Percentiles rank a stretch among this genome's conserved stretches.
Conservation (phyloP, 2,888 invertebrate species). For the Leptura quadrifasciata region DNA sequence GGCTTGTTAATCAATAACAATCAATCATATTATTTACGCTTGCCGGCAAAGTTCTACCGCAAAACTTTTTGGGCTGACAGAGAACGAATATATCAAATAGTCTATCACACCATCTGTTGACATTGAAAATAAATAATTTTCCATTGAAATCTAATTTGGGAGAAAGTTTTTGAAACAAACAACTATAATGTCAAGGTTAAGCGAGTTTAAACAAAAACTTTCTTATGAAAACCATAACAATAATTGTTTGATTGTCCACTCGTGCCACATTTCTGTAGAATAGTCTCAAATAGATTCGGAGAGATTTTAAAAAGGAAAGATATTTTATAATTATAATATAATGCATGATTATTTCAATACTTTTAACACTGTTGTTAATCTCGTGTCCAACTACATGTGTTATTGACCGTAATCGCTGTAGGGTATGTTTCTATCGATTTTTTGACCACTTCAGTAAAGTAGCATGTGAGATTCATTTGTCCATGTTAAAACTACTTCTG, state of each 20-base stretch:
- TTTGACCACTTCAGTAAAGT: too few species aligned
- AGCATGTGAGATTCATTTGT: too few species aligned
- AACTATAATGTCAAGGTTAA: constrained; percentile 38
- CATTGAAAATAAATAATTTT: constrained; percentile 8
- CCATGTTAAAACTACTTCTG: too few species aligned
- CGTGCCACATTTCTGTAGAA: not conserved
- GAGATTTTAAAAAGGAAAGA: not conserved
- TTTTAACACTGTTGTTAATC: too few species aligned
- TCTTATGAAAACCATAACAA: constrained; percentile 18
- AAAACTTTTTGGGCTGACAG: not conserved
- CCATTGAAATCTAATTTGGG: constrained; percentile 33
- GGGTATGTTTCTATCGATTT: too few species aligned
- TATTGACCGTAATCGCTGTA: too few species aligned
- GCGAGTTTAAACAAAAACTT: constrained; percentile 31
- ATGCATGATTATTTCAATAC: too few species aligned
- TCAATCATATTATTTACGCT: not conserved
- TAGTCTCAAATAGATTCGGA: not conserved
- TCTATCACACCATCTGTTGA: constrained; percentile 15
- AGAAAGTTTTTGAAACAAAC: constrained; percentile 40
- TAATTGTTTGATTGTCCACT: not conserved
- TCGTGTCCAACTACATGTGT: too few species aligned
- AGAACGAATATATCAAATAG: not conserved
- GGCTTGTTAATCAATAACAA: not conserved
- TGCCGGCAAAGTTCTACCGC: not conserved
- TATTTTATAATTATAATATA: not conserved